phyloP scores from a whole-genome alignment of 2,888 invertebrate genomes.

The Cheilosia variabilis region DNA sequence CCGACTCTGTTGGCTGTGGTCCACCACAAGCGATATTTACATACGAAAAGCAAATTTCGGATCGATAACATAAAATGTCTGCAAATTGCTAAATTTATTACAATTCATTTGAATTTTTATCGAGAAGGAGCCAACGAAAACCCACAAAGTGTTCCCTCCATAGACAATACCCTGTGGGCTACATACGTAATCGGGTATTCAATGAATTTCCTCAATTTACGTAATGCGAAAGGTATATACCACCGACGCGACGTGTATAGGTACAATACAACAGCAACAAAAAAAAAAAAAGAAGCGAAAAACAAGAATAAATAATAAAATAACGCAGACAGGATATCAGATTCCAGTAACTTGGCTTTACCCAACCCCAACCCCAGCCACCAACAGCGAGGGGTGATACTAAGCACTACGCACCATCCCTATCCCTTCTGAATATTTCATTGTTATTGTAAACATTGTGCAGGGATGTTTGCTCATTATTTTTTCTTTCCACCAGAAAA shows the following conservation, averaged over 20 bases:
- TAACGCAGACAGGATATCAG: too few species aligned
- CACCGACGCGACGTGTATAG: background rate
- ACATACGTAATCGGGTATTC: constrained; percentile 3
- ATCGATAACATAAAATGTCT: too few species aligned
- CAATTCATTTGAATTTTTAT: background rate
- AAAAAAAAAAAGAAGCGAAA: background rate
- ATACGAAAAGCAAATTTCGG: too few species aligned
- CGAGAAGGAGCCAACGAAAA: background rate
- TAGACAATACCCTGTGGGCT: background rate
- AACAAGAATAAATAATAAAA: background rate
- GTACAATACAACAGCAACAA: background rate
- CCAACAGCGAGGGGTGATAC: too few species aligned
- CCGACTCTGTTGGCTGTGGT: too few species aligned
- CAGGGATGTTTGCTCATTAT: constrained; percentile 9
- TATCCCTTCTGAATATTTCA: background rate
- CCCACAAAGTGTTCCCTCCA: background rate
- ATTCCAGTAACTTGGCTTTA: too few species aligned
- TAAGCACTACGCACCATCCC: background rate
- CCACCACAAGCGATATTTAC: too few species aligned
- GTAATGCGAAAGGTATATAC: background rate
- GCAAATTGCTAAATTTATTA: background rate
- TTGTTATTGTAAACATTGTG: constrained; percentile 20
- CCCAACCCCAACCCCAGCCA: too few species aligned
- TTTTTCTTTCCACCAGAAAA: background rate
- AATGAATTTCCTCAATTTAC: constrained; percentile 19